These are phyloP conservation scores for Leptodactylus fuscus DNA, from an alignment of 2,113 vertebrate genomes.

Conservation along the genomic window DNA sequence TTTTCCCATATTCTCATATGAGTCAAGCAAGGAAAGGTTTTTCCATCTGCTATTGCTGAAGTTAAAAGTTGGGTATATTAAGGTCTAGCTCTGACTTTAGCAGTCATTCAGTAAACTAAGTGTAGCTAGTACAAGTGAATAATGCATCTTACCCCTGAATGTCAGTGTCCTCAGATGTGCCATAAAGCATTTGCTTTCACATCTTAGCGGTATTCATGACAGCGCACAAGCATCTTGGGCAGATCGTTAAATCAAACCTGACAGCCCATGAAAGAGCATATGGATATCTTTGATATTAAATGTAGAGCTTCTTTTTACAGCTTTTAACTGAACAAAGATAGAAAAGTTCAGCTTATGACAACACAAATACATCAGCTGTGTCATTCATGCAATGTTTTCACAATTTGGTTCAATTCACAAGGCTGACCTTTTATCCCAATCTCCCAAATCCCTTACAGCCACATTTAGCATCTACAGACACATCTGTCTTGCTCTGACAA, in stretches of 20 bases:
- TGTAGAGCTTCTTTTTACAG: conserved; percentile 53
- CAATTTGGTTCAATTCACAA: conserved; percentile 59
- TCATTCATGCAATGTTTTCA: conserved; percentile 59
- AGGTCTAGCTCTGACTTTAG: neutral
- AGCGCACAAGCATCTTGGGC: conserved; percentile 48
- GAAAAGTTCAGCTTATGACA: conserved; percentile 58
- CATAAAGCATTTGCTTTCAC: conserved; percentile 48
- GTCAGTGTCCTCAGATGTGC: conserved; percentile 34
- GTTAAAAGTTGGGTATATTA: neutral
- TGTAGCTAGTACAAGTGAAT: conserved; percentile 20
- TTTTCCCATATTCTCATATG: too few relatives aligned
- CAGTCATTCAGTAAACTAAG: conserved; percentile 11
- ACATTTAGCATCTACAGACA: conserved; percentile 57
- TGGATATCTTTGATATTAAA: conserved; percentile 59
- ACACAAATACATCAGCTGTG: conserved; percentile 60
- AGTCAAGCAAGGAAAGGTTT: neutral
- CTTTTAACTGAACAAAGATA: conserved; percentile 56
- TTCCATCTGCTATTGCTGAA: neutral
- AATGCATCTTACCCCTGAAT: conserved; percentile 15
- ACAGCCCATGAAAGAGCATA: conserved; percentile 59
- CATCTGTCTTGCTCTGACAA: conserved; percentile 48
- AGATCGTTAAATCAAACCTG: conserved; percentile 57
- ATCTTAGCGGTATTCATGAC: conserved; percentile 49
- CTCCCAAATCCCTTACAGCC: conserved; percentile 50
- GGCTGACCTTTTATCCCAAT: conserved; percentile 54